phyloP scores from a whole-genome alignment of 2,888 invertebrate species.

The Caenorhabditis macrosperma region DNA sequence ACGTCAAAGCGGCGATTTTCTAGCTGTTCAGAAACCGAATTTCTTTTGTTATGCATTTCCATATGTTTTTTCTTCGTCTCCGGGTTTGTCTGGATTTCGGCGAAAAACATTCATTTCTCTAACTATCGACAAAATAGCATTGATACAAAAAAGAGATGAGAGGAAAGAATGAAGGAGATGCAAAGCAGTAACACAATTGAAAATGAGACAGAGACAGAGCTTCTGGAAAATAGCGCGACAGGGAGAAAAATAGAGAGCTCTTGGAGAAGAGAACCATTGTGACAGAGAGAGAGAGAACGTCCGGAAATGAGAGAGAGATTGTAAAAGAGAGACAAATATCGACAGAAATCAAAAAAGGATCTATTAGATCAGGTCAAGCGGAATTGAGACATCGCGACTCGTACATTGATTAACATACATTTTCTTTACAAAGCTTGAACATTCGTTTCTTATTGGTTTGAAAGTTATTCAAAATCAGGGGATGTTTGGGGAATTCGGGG shows the following conservation, averaged over 20 bases:
- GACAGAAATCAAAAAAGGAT: conserved; percentile 6
- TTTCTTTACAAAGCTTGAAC: conserved; percentile 9
- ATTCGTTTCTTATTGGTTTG: neutral
- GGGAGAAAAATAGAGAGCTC: conserved; percentile 1
- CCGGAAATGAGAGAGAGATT: neutral
- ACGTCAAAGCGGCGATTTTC: conserved; percentile 9
- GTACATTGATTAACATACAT: conserved; percentile 11
- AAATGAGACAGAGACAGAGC: neutral
- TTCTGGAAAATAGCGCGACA: too few relatives aligned
- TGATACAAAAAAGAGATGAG: neutral
- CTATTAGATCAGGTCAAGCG: neutral
- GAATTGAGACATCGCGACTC: neutral
- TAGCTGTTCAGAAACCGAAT: neutral
- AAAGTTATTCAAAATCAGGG: neutral
- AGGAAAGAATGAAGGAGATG: neutral
- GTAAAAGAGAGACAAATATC: too few relatives aligned
- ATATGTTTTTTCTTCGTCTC: conserved; percentile 8
- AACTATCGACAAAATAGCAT: conserved; percentile 19
- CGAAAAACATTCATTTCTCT: conserved; percentile 32
- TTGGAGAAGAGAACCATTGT: too few relatives aligned
- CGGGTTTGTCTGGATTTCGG: neutral
- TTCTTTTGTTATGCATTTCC: conserved; percentile 7
- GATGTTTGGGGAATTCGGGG: too few relatives aligned
- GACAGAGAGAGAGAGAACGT: too few relatives aligned
- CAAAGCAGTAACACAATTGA: neutral